Evolutionary conservation across 2,113 vertebrate genomes (phyloP).

Genomic region (Aegithalos caudatus): DNA sequence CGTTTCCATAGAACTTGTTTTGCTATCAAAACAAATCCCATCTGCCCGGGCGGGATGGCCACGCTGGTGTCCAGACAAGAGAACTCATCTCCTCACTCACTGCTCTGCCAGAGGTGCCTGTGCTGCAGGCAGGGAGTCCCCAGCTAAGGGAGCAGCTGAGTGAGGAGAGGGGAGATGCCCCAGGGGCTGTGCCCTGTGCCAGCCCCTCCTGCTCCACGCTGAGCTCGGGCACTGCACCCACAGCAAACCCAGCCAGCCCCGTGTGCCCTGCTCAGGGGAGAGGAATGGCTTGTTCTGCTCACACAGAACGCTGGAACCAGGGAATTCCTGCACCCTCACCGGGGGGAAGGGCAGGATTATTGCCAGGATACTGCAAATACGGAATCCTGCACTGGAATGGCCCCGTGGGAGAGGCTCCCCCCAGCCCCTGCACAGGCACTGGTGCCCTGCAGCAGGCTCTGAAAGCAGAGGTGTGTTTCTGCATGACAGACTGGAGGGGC

Average conservation of each 20-base stretch:
- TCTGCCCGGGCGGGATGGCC: conserved; percentile 66
- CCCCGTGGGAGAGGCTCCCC: not conserved
- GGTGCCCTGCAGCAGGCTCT: not conserved
- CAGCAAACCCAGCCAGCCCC: not conserved
- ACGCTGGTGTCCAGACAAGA: conserved; percentile 52
- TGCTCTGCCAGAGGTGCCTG: conserved; percentile 40
- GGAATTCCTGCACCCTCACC: not conserved
- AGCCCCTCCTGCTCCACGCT: not conserved
- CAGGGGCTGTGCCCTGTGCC: not conserved
- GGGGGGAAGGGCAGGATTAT: not conserved
- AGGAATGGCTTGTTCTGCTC: not conserved
- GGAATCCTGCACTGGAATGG: not conserved
- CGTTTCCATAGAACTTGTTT: conserved; percentile 91
- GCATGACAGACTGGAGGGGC: not conserved
- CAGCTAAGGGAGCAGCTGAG: not conserved
- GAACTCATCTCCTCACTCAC: conserved; percentile 51
- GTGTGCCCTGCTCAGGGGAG: not conserved
- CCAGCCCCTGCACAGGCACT: not conserved
- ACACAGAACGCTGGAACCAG: not conserved
- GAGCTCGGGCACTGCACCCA: not conserved
- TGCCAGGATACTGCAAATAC: too few relatives aligned
- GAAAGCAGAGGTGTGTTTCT: not conserved
- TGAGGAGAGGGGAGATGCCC: not conserved
- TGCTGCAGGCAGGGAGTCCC: conserved; percentile 46
- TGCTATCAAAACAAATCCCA: conserved; percentile 87